Evolutionary conservation across 2,888 invertebrate genomes (phyloP).

Genomic region (Aleiodes leptofemur): DNA sequence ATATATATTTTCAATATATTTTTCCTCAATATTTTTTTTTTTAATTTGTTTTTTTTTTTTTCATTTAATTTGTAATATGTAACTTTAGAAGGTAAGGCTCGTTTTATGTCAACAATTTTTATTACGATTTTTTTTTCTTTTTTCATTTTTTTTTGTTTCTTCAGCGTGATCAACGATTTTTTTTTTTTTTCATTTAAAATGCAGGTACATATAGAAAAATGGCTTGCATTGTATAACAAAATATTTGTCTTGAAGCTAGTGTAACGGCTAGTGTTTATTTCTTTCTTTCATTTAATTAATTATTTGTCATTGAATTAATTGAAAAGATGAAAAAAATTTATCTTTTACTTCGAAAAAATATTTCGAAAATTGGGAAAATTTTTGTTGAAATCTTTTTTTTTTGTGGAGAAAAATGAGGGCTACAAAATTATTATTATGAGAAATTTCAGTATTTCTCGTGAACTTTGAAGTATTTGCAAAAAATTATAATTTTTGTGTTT

Average conservation of each 20-base stretch:
- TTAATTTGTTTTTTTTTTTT: conserved; percentile 34
- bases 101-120: conserved; percentile 55
- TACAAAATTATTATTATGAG: too few relatives aligned
- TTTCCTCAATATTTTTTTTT: conserved; percentile 14
- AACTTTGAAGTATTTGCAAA: too few relatives aligned
- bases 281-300: conserved; percentile 14
- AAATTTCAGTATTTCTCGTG: too few relatives aligned
- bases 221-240: conserved; percentile 58
- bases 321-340: conserved; percentile 48
- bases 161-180: conserved; percentile 56
- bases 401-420: too few relatives aligned
- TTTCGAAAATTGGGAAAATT: background rate
- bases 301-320: conserved; percentile 40
- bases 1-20: conserved; percentile 28
- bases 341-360: too few relatives aligned
- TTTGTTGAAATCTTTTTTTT: too few relatives aligned
- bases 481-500: too few relatives aligned
- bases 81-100: conserved; percentile 58
- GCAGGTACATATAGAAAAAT: conserved; percentile 61
- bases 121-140: conserved; percentile 28
- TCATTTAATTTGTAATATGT: conserved; percentile 35
- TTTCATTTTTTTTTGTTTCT: conserved; percentile 37
- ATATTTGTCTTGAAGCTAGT: conserved; percentile 55
- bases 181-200: conserved; percentile 48
- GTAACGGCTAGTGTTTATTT: conserved; percentile 52